These are phyloP conservation scores for Drosophila planitibia DNA, from an alignment of 2,888 invertebrate species.

Conservation along the genomic window DNA sequence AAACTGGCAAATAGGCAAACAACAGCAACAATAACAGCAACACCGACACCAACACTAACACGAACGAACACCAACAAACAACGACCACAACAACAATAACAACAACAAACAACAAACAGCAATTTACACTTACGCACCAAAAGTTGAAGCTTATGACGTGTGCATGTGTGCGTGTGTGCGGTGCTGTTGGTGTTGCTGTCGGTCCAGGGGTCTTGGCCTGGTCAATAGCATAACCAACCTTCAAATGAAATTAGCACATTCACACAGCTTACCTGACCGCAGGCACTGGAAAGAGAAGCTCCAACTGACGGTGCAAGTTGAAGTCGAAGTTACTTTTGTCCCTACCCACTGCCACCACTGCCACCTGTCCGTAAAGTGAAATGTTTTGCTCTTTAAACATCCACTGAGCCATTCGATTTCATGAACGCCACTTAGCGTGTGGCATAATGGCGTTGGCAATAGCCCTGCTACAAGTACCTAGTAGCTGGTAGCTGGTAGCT, in stretches of 20 bases:
- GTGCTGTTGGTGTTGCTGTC: background rate
- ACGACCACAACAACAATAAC: constrained; percentile 32
- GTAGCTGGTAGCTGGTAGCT: constrained; percentile 7
- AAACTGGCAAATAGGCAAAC: constrained; percentile 58
- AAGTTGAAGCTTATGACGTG: constrained; percentile 76
- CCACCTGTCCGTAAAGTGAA: constrained; percentile 62
- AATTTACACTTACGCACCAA: constrained; percentile 80
- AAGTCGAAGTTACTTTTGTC: constrained; percentile 27
- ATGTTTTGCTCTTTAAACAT: constrained; percentile 78
- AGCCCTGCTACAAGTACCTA: constrained; percentile 20
- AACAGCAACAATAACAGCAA: constrained; percentile 47
- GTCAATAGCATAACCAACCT: constrained; percentile 81
- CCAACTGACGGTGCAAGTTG: constrained; percentile 3
- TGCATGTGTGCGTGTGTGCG: constrained; percentile 33
- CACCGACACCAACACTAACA: constrained; percentile 53
- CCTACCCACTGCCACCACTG: background rate
- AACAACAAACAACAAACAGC: constrained; percentile 64
- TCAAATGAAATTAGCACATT: constrained; percentile 81
- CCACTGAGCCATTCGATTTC: constrained; percentile 73
- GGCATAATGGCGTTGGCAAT: constrained; percentile 55
- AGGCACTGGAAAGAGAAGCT: constrained; percentile 20
- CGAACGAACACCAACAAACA: constrained; percentile 27
- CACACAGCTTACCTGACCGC: constrained; percentile 78
- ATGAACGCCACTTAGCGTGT: constrained; percentile 79
- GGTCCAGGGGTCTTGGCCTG: constrained; percentile 47